Base-by-base conservation (phyloP, 2,113 vertebrate species). In the Falco punctatus region DNA sequence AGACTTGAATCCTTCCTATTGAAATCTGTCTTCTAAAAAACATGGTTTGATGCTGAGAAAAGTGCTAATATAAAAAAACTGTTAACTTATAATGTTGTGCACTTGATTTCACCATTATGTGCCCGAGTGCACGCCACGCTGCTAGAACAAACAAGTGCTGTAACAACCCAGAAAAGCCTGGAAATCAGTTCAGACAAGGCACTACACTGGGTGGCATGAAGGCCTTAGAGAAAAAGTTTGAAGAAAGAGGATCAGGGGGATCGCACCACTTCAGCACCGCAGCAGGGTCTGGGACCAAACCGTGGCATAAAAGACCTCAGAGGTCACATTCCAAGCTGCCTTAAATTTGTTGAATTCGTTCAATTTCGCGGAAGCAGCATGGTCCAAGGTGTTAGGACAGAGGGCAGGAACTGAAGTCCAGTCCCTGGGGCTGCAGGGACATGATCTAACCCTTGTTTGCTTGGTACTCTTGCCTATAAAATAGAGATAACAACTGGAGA, bases 91-190 rank as follows among this genome's bases (percentile, higher is more conserved):
- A 65, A 77, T 0, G 4, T 55, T 13, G 32, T 58, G 55, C 38
- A 30, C 62, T 94, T 96, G 59, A 91, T 85, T 94, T 95, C 84
- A 91, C 51, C 55, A 55, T 90, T 87, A 71, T 13, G 40, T 70
- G 91, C 69, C 84, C 62, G 66, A 89, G 35, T 33, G 42, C 38
- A 33, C 46, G 92, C 66, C n/a, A 26, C 15, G 62, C 83, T 95
- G 81, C 89, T 92, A 51, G 74, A 85, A 91, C 52, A 84, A 66
- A 75, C 64, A 94, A 78, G 67, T 24, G 89, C 5, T 0, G 0
- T 44, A 72, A 69, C 6, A 49, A 79, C 16, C 15, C 51, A 66
- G 83, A 92, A 92, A 90, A 87, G 40, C 55, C 58, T 77, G 74
- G 58, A 80, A 90, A 86, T 54, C 35, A 33, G 46, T 61, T 64